phyloP scores from a whole-genome alignment of 1,140 invertebrate genomes.

The Brachionus calyciflorus region DNA sequence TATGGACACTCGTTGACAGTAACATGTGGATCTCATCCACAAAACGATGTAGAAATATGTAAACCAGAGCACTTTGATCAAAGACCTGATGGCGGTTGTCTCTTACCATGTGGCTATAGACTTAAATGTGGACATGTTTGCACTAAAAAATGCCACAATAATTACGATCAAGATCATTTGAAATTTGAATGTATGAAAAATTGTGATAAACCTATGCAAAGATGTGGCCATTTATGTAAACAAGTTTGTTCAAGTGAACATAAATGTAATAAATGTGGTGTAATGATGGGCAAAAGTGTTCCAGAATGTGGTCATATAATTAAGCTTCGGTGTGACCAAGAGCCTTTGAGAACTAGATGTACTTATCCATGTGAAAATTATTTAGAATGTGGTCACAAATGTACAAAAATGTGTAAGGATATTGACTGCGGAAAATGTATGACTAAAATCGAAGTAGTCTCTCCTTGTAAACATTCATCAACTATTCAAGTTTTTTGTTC shows the following conservation, averaged over 20 bases:
- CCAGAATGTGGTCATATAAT: background rate
- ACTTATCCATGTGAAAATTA: slow-evolving; percentile 36
- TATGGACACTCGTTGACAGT: background rate
- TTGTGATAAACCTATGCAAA: slow-evolving; percentile 49
- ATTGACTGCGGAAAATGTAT: background rate
- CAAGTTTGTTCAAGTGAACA: slow-evolving; percentile 40
- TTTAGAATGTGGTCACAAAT: slow-evolving; percentile 49
- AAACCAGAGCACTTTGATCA: slow-evolving; percentile 55
- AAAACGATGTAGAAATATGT: slow-evolving; percentile 49
- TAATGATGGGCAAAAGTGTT: background rate
- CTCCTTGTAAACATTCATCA: background rate
- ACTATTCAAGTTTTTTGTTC: background rate
- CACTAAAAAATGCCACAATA: slow-evolving; percentile 52
- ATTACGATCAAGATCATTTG: slow-evolving; percentile 10
- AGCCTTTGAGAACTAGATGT: slow-evolving; percentile 35
- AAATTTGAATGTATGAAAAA: slow-evolving; percentile 51
- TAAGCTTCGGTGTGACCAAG: background rate
- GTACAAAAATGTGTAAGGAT: slow-evolving; percentile 47
- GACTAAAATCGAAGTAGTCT: background rate
- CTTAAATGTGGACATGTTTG: slow-evolving; percentile 58
- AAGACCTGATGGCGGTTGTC: slow-evolving; percentile 61
- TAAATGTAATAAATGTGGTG: background rate
- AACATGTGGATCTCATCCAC: slow-evolving; percentile 21
- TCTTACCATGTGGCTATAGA: slow-evolving; percentile 52
- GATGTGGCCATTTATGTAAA: slow-evolving; percentile 45